Evolutionary conservation across 1,140 invertebrate genomes (phyloP).

Genomic region (Habropoda laboriosa): DNA sequence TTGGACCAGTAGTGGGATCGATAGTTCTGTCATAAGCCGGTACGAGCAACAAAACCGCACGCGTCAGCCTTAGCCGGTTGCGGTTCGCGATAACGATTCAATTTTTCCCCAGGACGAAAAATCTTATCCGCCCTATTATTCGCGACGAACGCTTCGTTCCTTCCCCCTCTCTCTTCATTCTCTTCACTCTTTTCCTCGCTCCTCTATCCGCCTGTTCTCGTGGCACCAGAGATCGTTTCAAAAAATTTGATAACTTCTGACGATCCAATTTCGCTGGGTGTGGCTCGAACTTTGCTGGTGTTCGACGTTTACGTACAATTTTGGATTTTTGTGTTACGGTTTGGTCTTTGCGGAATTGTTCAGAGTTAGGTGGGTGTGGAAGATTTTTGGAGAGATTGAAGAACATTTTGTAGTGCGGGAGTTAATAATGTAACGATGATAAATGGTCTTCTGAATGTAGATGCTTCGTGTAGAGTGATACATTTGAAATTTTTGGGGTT

Average conservation of each 20-base stretch:
- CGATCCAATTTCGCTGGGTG: conserved; percentile 27
- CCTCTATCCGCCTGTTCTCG: no score
- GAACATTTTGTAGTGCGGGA: no score
- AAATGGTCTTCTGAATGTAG: no score
- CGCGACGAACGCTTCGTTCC: neutral
- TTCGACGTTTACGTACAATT: no score
- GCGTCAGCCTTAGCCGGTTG: conserved; percentile 57
- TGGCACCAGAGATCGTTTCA: neutral
- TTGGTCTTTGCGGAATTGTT: no score
- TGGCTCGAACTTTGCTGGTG: neutral
- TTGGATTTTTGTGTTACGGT: no score
- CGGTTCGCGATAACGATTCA: conserved; percentile 48
- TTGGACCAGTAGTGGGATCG: conserved; percentile 55
- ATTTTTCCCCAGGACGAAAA: conserved; percentile 43
- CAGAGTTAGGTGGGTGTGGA: no score
- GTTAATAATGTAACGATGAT: no score
- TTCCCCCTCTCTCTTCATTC: neutral
- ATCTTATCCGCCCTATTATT: conserved; percentile 18
- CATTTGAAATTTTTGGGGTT: no score
- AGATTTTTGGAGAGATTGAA: no score
- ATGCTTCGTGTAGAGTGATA: no score
- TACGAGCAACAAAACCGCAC: conserved; percentile 62
- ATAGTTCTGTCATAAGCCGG: conserved; percentile 64
- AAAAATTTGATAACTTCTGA: neutral
- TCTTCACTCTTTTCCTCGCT: no score